Percentiles rank a stretch among this genome's conserved stretches.
phyloP scores from a whole-genome alignment of 2,888 invertebrate species.

The Pristionchus exspectatus region DNA sequence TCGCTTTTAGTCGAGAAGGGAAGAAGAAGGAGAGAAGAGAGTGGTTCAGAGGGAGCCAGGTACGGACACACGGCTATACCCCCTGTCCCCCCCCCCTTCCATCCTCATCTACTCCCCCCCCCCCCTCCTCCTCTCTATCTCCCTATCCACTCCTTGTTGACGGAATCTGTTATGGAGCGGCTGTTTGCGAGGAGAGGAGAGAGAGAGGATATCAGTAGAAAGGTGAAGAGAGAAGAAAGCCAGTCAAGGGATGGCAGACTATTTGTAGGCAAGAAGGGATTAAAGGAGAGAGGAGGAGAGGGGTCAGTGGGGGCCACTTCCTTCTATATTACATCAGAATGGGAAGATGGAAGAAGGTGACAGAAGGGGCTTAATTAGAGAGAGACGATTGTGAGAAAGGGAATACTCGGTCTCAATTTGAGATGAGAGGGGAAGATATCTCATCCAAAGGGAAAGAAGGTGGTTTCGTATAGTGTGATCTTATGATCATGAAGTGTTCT shows the following conservation, averaged over 20 bases:
- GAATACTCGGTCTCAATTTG: not conserved
- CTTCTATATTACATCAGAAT: slow-evolving; percentile 11
- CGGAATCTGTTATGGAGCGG: slow-evolving; percentile 25
- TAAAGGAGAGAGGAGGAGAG: not conserved
- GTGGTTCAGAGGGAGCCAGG: slow-evolving; percentile 41
- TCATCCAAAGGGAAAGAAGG: not conserved
- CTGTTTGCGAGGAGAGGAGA: slow-evolving; percentile 10
- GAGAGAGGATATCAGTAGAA: slow-evolving; percentile 12
- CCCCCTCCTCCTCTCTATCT: slow-evolving; percentile 4
- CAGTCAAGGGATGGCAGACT: not conserved
- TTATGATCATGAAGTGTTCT: not conserved
- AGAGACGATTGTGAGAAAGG: not conserved
- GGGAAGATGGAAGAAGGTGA: not conserved
- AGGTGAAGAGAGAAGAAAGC: slow-evolving; percentile 8
- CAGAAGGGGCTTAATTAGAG: slow-evolving; percentile 24
- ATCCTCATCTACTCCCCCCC: not conserved
- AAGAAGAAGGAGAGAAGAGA: not conserved
- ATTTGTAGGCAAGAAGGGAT: not conserved
- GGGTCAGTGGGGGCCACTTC: not conserved
- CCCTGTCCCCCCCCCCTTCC: not conserved
- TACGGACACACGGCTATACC: slow-evolving; percentile 13
- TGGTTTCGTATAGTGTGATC: slow-evolving; percentile 37
- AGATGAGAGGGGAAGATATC: not conserved
- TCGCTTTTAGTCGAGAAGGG: slow-evolving; percentile 21
- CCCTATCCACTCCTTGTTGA: slow-evolving; percentile 30